Evolutionary conservation across 2,888 invertebrate species (phyloP), one percentile per base, ranked within the genome.

Genomic region (Plemyria rubiginata): DNA sequence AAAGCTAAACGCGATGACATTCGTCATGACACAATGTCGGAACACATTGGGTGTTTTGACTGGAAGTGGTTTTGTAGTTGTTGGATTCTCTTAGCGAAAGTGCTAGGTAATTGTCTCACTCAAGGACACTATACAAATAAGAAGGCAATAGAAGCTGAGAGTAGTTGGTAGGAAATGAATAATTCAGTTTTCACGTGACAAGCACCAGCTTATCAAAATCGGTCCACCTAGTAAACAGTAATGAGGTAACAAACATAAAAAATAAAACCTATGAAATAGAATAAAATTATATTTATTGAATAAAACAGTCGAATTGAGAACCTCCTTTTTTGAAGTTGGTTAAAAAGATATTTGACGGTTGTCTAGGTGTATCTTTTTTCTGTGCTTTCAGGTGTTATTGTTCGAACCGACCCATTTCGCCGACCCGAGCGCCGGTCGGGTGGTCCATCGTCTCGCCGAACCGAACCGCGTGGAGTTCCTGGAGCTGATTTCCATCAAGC

Each of bases 351-450:
- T 22, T 22, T 22, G 22, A 22, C 22, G 22, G 1, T 22, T 22
- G 22, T 22, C 22, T 22, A 22, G 1, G 22, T 22, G 2, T 4
- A 13, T 13, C 13, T 38, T 5, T 40, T 9, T 8, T 13, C n/a
- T 36, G 56, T 62, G 36, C 8, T 68, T 67, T 4, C 65, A 90
- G 90, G 70, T 90, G 0, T 70, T 90, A 0, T 64, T 91, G 3
- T 86, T 82, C 62, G 85, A 88, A 43, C 80, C 90, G 0, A 79
- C 71, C 0, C 83, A 87, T 62, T 90, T 76, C 65, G 82, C 85
- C 0, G 90, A 90, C 63, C 78, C 79, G 1, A 81, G 74, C 1
- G 79, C 82, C 0, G 90, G 90, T 0, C 73, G 85, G 11, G 79
- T 88, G 0, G 64, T 81, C 1, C 86, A 87, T 7, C 78, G 84